phyloP scores from a whole-genome alignment of 2,888 invertebrate genomes.

The Diarsia brunnea region DNA sequence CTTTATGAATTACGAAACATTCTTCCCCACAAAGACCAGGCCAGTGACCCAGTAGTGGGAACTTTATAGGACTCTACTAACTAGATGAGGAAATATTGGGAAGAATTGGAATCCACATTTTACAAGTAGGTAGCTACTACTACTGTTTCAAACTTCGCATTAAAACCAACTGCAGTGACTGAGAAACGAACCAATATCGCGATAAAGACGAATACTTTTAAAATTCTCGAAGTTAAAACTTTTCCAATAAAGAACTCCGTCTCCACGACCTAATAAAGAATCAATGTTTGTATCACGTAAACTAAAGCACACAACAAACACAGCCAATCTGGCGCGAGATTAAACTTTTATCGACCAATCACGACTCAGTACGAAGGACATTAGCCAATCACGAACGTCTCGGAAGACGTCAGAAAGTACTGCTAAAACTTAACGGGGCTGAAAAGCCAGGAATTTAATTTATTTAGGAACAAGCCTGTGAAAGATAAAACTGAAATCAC shows the following conservation, averaged over 20 bases:
- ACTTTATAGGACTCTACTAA: neutral
- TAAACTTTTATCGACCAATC: conserved; percentile 74
- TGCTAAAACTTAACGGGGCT: conserved; percentile 60
- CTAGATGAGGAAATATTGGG: too few species aligned
- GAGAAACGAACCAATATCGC: neutral
- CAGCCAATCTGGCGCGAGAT: conserved; percentile 71
- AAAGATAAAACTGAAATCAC: conserved; percentile 39
- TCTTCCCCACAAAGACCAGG: neutral
- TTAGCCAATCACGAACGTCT: conserved; percentile 70
- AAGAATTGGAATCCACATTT: too few species aligned
- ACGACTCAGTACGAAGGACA: conserved; percentile 57
- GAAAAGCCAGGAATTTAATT: conserved; percentile 60
- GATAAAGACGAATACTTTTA: neutral
- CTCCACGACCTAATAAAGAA: conserved; percentile 53
- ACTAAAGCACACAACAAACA: conserved; percentile 62
- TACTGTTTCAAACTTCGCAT: neutral
- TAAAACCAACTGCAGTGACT: neutral
- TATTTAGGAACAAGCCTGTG: conserved; percentile 45
- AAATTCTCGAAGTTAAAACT: conserved; percentile 25
- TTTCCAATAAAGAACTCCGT: conserved; percentile 37
- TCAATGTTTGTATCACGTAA: conserved; percentile 59
- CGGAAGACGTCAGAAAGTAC: conserved; percentile 54
- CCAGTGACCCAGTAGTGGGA: neutral
- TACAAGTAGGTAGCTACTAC: too few species aligned
- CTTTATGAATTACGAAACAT: neutral